Evolutionary conservation across 2,113 vertebrate species (phyloP), one percentile per base, ranked within the genome.

Genomic region (Daboia siamensis): DNA sequence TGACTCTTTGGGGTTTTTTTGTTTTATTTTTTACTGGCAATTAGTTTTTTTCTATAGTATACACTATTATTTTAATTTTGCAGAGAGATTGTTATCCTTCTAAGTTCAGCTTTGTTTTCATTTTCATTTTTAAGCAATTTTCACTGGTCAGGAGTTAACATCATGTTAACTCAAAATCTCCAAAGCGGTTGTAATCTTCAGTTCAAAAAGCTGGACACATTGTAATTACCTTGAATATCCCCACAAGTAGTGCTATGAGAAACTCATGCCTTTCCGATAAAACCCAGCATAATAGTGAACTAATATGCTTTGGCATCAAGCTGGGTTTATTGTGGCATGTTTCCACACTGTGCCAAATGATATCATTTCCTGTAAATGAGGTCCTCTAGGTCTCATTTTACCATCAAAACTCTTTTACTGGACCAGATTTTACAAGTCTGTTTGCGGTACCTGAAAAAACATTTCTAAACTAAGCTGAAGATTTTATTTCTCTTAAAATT

Each of bases 321-420:
- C 97, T 98, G 97, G 96, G 97, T 97, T 98, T 98, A 98, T 97
- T 97, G 96, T 96, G 96, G 80, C 94, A 97, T 97, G 96, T 96
- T 96, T 97, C 92, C 94, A 96, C 96, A 97, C 94, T 96, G 95
- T 91, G 95, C 96, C 92, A 93, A 97, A 95, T 96, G 97, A 97
- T 97, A 97, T 94, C 94, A 97, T 98, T 98, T 98, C 96, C 97
- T 96, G 94, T 95, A 97, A 97, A 98, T 97, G 96, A 98, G 95
- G 95, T 96, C 96, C 94, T 95, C 95, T 96, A 92, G 95, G 39
- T 96, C 97, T 96, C 95, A 97, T 96, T 96, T 96, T 95, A 94
- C 96, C 94, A 97, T 97, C 97, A 97, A 95, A 95, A 95, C 86
- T 95, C 95, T 95, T 95, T 96, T 94, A 95, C 94, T 96, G 97